A percentile compares a stretch with the other conserved stretches of the same genome.
Evolutionary conservation across 2,113 vertebrate species (phyloP).

Genomic region (Corapipo altera): DNA sequence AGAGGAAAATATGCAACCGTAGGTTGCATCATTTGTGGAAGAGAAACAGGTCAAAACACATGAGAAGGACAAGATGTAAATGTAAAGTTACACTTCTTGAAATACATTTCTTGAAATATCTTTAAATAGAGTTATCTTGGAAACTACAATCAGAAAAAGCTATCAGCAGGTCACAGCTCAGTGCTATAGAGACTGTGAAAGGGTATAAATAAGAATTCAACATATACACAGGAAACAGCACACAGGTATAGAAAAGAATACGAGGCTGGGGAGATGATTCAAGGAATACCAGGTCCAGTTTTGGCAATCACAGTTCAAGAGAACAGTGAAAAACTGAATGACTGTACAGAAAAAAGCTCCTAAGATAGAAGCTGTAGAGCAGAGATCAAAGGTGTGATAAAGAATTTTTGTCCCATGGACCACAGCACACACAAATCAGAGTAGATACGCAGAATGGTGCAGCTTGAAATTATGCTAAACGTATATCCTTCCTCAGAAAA

Average conservation of each 20-base stretch:
- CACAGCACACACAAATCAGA: neutral
- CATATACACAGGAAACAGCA: neutral
- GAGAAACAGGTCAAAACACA: neutral
- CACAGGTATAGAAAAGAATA: neutral
- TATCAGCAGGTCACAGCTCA: neutral
- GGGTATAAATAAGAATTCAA: neutral
- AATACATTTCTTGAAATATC: neutral
- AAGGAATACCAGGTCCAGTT: neutral
- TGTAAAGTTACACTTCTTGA: neutral
- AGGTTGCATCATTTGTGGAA: neutral
- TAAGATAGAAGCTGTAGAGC: neutral
- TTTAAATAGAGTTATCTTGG: neutral
- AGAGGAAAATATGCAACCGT: neutral
- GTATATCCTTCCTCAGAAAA: neutral
- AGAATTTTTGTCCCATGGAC: neutral
- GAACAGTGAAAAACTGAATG: neutral
- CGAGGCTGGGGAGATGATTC: neutral
- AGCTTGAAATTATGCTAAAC: neutral
- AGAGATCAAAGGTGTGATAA: neutral
- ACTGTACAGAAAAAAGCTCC: neutral
- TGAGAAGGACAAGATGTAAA: neutral
- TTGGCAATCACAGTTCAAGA: neutral
- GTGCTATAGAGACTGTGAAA: neutral
- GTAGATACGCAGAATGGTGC: accelerated
- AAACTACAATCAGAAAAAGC: neutral